Evolutionary conservation across 2,113 vertebrate species (phyloP), one percentile per base, ranked within the genome.

Genomic region (Gnathonemus longibarbis): DNA sequence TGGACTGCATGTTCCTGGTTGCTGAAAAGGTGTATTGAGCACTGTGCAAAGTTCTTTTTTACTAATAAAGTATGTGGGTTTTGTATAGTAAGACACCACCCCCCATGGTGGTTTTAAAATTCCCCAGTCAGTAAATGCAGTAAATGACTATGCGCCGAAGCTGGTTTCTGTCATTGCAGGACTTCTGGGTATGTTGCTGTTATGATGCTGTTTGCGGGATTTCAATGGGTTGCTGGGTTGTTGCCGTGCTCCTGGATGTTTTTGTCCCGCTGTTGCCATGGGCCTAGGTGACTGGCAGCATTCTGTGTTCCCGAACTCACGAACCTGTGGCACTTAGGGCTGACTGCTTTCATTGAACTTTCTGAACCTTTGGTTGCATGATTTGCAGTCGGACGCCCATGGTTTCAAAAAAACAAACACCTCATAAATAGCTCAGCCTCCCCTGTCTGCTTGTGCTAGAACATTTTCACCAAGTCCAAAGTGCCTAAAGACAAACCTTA

Each of bases 401-500:
- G 84, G 84, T 86, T 39, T 87, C n/a, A 15, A 87, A 86, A 49
- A 27, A 86, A 39, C 39, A 58, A 35, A 42, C 17, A 88, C 5
- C 17, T 58, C 27, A 19, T 58, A 50, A 53, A 39, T 88, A 39
- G 45, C 45, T 48, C 46, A 50, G 48, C 84, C 9, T 62, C 62
- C 62, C 84, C 66, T 53, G 62, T 89, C 87, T 89, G 58, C 70
- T 21, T 88, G 85, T 24, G 50, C 58, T 91, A 85, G 90, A 62
- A 89, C n/a, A 87, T 66, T 56, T 74, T 66, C 66, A 80, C 56
- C 52, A 52, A 62, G 46, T 85, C 53, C 86, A 88, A 83, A 56
- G 58, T 50, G 45, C 84, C 89, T 91, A 42, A 53, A 91, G 89
- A 90, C 66, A 88, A 88, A 88, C 48, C 21, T 88, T 77, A 53